Conservation (phyloP, 2,113 vertebrate genomes). For the Trochalopteron elliotii region DNA sequence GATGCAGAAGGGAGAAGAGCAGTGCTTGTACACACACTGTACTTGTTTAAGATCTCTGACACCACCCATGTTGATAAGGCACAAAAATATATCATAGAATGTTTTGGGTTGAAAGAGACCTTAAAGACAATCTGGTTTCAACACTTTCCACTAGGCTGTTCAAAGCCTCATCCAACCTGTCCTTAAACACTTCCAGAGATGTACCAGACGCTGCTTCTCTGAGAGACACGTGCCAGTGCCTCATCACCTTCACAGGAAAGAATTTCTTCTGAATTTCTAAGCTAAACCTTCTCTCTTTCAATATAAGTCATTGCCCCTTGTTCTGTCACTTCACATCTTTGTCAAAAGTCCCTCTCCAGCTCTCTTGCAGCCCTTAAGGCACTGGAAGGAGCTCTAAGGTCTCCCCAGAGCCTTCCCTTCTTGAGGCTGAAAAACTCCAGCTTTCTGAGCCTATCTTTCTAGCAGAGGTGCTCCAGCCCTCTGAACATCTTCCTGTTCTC, state of each 20-base stretch:
- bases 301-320: neutral
- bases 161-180: neutral
- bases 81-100: neutral
- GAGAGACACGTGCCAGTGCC: rapidly evolving
- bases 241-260: neutral
- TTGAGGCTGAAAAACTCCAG: neutral
- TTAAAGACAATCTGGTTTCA: neutral
- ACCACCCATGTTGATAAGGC: neutral
- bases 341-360: neutral
- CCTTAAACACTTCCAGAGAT: neutral
- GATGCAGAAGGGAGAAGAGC: neutral
- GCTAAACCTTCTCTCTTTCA: neutral
- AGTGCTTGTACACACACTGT: neutral
- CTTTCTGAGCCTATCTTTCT: neutral
- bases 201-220: neutral
- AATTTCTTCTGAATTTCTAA: neutral
- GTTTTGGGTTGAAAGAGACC: neutral
- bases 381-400: neutral
- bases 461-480: neutral
- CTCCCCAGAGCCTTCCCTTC: neutral
- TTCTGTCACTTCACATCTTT: neutral
- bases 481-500: neutral
- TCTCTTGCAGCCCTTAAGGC: neutral
- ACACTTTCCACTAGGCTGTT: neutral
- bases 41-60: neutral